These are phyloP conservation scores for Caenorhabditis becei DNA, from an alignment of 2,888 invertebrate genomes.

Conservation along the genomic window DNA sequence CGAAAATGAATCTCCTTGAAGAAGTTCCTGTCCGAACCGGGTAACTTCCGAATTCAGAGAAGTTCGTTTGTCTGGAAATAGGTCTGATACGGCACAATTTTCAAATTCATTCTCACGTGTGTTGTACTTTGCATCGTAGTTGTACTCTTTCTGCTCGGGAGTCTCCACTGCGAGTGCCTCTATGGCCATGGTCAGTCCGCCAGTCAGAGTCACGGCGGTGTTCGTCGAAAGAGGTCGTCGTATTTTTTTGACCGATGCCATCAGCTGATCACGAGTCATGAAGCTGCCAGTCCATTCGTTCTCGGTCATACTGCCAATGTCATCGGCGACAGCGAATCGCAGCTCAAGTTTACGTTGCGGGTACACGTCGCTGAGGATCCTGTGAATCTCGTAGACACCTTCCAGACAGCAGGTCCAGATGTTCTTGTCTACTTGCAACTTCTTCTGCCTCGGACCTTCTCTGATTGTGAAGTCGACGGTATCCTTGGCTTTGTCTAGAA, in stretches of 20 bases:
- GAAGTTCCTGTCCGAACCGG: constrained; percentile 14
- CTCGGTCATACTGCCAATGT: constrained; percentile 46
- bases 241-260: constrained; percentile 12
- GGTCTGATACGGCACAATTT: no score
- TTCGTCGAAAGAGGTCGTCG: neutral
- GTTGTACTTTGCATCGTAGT: constrained; percentile 27
- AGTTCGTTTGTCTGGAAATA: constrained; percentile 22
- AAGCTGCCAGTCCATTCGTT: constrained; percentile 30
- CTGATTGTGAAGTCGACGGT: constrained; percentile 40
- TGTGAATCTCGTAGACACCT: constrained; percentile 94
- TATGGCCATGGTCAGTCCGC: constrained; percentile 52
- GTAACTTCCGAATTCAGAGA: constrained; percentile 32
- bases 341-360: constrained; percentile 81
- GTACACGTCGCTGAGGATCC: constrained; percentile 97
- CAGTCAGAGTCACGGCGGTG: constrained; percentile 17
- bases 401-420: constrained; percentile 97
- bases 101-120: neutral
- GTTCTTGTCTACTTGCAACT: constrained; percentile 87
- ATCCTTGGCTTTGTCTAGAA: constrained; percentile 85
- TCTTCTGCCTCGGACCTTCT: constrained; percentile 45
- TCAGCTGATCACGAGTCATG: constrained; percentile 18
- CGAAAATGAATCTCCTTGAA: neutral
- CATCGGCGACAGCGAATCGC: constrained; percentile 47
- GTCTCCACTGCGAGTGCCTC: constrained; percentile 46
- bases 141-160: constrained; percentile 28